These are phyloP conservation scores for Spea bombifrons DNA, from an alignment of 2,113 vertebrate species.

Conservation along the genomic window DNA sequence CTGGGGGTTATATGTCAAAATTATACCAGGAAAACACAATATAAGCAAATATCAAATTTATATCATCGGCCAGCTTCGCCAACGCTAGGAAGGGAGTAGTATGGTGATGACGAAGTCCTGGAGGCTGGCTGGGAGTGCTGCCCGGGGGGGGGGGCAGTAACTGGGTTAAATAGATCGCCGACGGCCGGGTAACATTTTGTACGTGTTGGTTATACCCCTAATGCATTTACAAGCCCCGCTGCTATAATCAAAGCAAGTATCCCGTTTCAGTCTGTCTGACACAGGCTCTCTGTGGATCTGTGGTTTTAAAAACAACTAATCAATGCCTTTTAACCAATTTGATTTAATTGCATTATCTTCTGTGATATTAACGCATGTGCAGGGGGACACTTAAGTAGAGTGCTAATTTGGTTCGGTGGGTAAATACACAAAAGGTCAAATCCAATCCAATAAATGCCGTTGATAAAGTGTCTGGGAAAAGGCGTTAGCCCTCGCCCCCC, in stretches of 20 bases:
- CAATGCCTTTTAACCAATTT: constrained; percentile 18
- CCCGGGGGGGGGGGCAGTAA: too few relatives aligned
- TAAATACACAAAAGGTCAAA: constrained; percentile 12
- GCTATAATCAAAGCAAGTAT: not conserved
- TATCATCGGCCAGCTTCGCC: too few relatives aligned
- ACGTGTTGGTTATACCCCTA: not conserved
- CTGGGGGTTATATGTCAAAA: too few relatives aligned
- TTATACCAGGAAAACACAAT: too few relatives aligned
- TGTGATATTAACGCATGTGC: constrained; percentile 4
- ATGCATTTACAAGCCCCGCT: not conserved
- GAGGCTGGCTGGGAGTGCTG: too few relatives aligned
- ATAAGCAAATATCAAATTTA: too few relatives aligned
- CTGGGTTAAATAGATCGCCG: too few relatives aligned
- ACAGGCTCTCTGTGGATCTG: not conserved
- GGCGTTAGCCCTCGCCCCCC: constrained; percentile 21
- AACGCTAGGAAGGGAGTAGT: too few relatives aligned
- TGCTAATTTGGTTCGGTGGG: not conserved
- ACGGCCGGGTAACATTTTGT: too few relatives aligned
- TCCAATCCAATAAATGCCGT: not conserved
- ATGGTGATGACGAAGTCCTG: too few relatives aligned
- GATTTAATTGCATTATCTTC: constrained; percentile 8
- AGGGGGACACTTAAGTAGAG: constrained; percentile 2
- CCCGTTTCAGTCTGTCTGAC: not conserved
- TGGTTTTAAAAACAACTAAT: constrained; percentile 17
- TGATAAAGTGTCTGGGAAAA: constrained; percentile 28